Base-by-base conservation (phyloP, 2,888 invertebrate species). In the Spisula subtruncata region DNA sequence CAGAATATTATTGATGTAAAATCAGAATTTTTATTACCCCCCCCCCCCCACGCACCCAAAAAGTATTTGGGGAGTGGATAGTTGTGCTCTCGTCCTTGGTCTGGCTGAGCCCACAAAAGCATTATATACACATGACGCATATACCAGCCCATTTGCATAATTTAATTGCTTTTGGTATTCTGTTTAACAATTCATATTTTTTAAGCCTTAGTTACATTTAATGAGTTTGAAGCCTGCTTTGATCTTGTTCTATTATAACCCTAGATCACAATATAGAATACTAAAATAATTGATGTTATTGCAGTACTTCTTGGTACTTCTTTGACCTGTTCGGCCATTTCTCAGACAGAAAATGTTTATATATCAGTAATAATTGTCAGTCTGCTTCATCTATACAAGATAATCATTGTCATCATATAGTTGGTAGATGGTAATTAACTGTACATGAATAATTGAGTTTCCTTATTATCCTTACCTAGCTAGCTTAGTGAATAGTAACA, bases 401-500 rank as follows among this genome's bases (percentile, higher is more conserved):
- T 75, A 75, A 75, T 75, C 18, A 75, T 75, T 75, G 35, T 75
- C 75, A 75, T 75, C 35, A 75, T 75, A 75, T 14, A 35, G 75
- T 12, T 75, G 32, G 60, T 66, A 66, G 75, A 75, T 75, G 35
- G 35, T 75, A 75, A 75, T 75, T 75, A 75, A 75, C 16, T 75
- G 14, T 32, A 75, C 35, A 75, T 75, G 35, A 75, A 75, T 75
- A 75, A 75, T 75, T 35, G 20, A 75, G 35, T 35, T 32, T 75
- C 18, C 35, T 14, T 75, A 75, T n/a, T n/a, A n/a, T n/a, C n/a
- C n/a, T n/a, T n/a, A n/a, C n/a, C n/a, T n/a, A n/a, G 35, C 60
- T n/a, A 41, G 25, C 25, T n/a, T 25, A 66, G 60, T 66, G 25
- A n/a, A 66, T 25, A 25, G 60, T 66, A 25, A 25, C 60, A 66